Percentiles rank a stretch among this genome's conserved stretches.
Evolutionary conservation across 1,140 invertebrate species (phyloP).

Genomic region (Eueides isabella): DNA sequence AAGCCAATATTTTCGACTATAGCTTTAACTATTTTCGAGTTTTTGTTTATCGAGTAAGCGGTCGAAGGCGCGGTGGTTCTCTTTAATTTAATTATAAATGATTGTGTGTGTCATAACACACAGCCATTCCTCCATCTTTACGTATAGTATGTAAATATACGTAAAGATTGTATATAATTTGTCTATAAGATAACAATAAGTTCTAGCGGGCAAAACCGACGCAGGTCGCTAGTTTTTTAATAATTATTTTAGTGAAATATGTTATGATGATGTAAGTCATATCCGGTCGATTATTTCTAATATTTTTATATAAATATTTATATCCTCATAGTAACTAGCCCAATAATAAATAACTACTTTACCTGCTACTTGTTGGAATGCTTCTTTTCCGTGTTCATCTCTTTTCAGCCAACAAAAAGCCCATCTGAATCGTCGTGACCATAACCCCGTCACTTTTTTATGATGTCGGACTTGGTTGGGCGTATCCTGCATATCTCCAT

Average conservation of each 20-base stretch:
- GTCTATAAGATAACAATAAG: too few relatives aligned
- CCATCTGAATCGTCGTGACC: constrained; percentile 88
- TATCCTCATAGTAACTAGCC: not conserved
- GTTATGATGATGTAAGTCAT: not conserved
- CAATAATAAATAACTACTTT: not conserved
- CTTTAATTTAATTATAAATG: too few relatives aligned
- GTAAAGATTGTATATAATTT: too few relatives aligned
- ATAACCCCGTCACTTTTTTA: constrained; percentile 85
- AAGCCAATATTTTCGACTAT: too few relatives aligned
- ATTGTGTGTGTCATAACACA: too few relatives aligned
- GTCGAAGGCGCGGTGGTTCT: too few relatives aligned
- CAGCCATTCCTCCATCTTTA: too few relatives aligned
- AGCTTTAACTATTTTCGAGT: too few relatives aligned
- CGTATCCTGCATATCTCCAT: constrained; percentile 83
- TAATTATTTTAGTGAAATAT: not conserved
- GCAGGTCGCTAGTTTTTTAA: too few relatives aligned
- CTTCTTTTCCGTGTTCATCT: constrained; percentile 91
- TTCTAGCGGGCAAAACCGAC: too few relatives aligned
- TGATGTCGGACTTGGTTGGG: constrained; percentile 84
- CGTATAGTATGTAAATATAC: too few relatives aligned
- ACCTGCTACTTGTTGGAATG: constrained; percentile 93
- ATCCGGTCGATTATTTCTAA: not conserved
- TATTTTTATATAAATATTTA: not conserved
- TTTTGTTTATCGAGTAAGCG: too few relatives aligned
- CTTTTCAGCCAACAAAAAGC: constrained; percentile 91